Base-by-base conservation (phyloP, 2,888 invertebrate species). In the Craniophora ligustri region DNA sequence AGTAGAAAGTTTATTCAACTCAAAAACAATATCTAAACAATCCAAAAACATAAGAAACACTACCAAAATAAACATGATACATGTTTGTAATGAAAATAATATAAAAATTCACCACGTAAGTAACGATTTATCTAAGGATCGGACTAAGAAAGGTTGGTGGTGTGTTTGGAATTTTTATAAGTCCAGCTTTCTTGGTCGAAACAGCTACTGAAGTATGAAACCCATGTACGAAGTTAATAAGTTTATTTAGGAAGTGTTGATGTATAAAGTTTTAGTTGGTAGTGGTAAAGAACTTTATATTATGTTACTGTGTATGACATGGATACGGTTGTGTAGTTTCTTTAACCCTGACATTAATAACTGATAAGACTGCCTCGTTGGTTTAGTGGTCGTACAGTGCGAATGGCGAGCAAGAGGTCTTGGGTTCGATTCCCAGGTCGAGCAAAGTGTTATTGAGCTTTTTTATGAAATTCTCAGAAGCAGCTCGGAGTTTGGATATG, bases 91-190 rank as follows among this genome's bases (percentile, higher is more conserved):
- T 55, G 54, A 48, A 44, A 47, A 56, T 40, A 53, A 56, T 51
- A 60, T 50, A 53, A 41, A 50, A 48, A 58, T 45, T 49, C 57
- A 51, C 34, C 34, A 26, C 46, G 40, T 49, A 51, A 57, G 48
- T 48, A 51, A 61, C 55, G 54, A 65, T 65, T 61, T 65, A 61
- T 65, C 31, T n/a, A n/a, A n/a, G n/a, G n/a, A n/a, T 38, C 19
- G 35, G 34, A 48, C 36, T 45, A 45, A 51, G 54, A 40, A 48
- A 54, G 61, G 58, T 48, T 45, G 30, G 35, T 1, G 34, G 36
- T 56, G 64, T 51, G 60, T 7, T 14, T 18, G 41, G 61, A 61
- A 61, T 65, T 55, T 61, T 61, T 45, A 61, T 58, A 39, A 62
- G 53, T 40, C 10, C 7, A 7, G 42, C 21, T 26, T 28, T 32